phyloP scores from a whole-genome alignment of 1,140 invertebrate species.

The Heliothis subflexa region DNA sequence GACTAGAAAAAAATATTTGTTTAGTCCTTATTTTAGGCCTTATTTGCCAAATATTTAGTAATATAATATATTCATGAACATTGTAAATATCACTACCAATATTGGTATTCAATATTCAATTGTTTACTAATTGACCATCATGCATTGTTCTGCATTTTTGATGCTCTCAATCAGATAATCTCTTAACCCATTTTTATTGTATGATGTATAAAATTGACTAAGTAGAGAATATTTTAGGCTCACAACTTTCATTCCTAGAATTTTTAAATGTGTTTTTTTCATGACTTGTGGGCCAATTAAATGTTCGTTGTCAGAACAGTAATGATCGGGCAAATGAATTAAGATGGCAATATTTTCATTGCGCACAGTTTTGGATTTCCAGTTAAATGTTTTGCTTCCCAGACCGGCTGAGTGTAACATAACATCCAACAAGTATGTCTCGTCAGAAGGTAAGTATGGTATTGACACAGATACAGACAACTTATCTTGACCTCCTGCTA shows the following conservation, averaged over 20 bases:
- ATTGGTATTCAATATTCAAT: neutral
- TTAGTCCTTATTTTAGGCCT: neutral
- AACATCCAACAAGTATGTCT: constrained; percentile 89
- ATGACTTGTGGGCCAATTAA: constrained; percentile 89
- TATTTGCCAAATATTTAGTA: neutral
- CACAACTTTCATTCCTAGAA: constrained; percentile 89
- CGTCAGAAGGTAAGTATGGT: constrained; percentile 86
- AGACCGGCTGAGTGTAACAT: constrained; percentile 86
- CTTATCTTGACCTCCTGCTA: constrained; percentile 79
- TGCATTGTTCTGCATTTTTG: constrained; percentile 56
- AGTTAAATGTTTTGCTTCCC: constrained; percentile 74
- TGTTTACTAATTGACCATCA: constrained; percentile 33
- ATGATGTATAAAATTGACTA: constrained; percentile 77
- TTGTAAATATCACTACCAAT: neutral
- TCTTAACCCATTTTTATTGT: constrained; percentile 65
- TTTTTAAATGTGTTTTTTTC: constrained; percentile 88
- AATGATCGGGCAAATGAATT: constrained; percentile 90
- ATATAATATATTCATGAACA: neutral
- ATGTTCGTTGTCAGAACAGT: constrained; percentile 84
- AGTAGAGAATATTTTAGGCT: constrained; percentile 87
- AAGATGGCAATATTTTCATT: constrained; percentile 87
- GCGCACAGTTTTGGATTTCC: constrained; percentile 73
- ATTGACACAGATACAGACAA: constrained; percentile 85
- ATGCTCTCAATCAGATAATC: constrained; percentile 66
- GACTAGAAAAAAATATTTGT: constrained; percentile 58